phyloP scores from a whole-genome alignment of 2,888 invertebrate species.

The Napeogenes inachia region DNA sequence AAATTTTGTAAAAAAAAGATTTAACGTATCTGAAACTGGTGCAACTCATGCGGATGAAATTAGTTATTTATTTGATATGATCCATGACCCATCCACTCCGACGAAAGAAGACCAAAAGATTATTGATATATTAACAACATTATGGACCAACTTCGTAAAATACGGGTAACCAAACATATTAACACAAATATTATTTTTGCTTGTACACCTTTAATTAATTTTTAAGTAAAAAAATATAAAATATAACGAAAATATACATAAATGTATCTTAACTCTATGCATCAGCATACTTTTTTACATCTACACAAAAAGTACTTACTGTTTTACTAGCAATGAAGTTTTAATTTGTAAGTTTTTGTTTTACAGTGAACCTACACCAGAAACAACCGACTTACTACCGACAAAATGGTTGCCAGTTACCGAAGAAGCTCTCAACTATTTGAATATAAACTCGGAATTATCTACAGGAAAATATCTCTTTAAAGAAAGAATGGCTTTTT shows the following conservation, averaged over 20 bases:
- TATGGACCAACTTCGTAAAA: slow-evolving; percentile 44
- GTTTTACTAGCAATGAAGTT: no score
- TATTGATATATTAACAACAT: slow-evolving; percentile 39
- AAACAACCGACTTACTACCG: slow-evolving; percentile 29
- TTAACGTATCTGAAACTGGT: slow-evolving; percentile 26
- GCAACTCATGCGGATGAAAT: slow-evolving; percentile 45
- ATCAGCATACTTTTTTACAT: no score
- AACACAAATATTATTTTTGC: slow-evolving; percentile 26
- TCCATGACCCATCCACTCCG: slow-evolving; percentile 21
- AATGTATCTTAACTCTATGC: not conserved
- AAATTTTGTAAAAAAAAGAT: slow-evolving; percentile 40
- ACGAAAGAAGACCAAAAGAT: slow-evolving; percentile 34
- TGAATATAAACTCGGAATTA: slow-evolving; percentile 39
- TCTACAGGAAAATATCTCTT: slow-evolving; percentile 35
- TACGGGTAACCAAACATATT: slow-evolving; percentile 35
- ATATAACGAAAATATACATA: no score
- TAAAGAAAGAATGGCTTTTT: slow-evolving; percentile 41
- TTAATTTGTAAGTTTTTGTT: no score
- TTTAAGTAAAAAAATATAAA: no score
- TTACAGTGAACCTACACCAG: slow-evolving; percentile 45
- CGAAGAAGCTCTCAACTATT: slow-evolving; percentile 29
- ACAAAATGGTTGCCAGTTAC: not conserved
- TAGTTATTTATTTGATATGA: slow-evolving; percentile 41
- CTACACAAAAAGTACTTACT: no score
- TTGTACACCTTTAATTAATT: no score